phyloP scores from a whole-genome alignment of 92 coral and sea anemone genomes.

The Epizoanthus illoricatus region DNA sequence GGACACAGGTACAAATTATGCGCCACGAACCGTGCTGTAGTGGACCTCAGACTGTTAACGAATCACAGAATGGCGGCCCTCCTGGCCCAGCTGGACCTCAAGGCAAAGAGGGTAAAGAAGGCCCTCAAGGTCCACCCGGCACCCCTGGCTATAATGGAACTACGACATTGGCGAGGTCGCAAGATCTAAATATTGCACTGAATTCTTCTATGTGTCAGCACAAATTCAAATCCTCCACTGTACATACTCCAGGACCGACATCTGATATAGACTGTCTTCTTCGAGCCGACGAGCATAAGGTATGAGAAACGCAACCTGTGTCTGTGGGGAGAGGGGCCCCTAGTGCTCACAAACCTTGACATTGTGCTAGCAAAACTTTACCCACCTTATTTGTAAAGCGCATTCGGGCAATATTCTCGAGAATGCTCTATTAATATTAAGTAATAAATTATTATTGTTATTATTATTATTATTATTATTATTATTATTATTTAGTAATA shows the following conservation, averaged over 20 bases:
- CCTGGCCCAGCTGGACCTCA: constrained; percentile 48
- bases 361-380: too few species aligned
- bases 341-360: too few species aligned
- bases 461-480: too few species aligned
- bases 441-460: too few species aligned
- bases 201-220: constrained; percentile 30
- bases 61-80: constrained; percentile 2
- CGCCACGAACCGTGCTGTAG: background rate
- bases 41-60: background rate
- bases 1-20: background rate
- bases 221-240: constrained; percentile 4
- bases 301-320: background rate
- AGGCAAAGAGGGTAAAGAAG: constrained; percentile 42
- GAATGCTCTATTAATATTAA: too few species aligned
- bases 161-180: background rate
- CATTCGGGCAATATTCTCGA: too few species aligned
- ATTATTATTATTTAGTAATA: too few species aligned
- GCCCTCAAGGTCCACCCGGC: constrained; percentile 47
- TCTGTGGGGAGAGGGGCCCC: too few species aligned
- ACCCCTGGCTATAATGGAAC: constrained; percentile 27
- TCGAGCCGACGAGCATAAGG: constrained; percentile 18
- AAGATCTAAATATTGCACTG: constrained; percentile 12
- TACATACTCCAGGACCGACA: background rate
- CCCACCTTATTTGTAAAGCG: too few species aligned
- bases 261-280: constrained; percentile 1